A percentile compares a stretch with the other conserved stretches of the same genome.
These are phyloP conservation scores for Clitarchus hookeri DNA, from an alignment of 2,888 invertebrate genomes.

Conservation along the genomic window DNA sequence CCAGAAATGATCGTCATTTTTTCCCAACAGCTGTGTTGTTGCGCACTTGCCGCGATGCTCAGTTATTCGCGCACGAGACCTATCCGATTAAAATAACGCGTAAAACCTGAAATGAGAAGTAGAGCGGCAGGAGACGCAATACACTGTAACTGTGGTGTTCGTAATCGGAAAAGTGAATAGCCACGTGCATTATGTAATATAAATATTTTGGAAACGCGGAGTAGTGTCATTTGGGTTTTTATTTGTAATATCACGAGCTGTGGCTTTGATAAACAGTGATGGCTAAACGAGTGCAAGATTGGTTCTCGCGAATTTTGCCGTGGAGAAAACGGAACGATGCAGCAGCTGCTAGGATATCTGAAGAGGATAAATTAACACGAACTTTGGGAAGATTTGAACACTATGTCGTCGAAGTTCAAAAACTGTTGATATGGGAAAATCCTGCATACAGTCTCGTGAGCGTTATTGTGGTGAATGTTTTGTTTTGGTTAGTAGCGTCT, in stretches of 20 bases:
- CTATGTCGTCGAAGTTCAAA: constrained; percentile 46
- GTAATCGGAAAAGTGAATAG: background rate
- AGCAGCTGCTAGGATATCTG: constrained; percentile 30
- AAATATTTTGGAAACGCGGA: background rate
- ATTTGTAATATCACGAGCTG: background rate
- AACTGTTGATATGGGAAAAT: constrained; percentile 53
- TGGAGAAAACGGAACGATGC: constrained; percentile 32
- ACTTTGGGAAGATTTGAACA: constrained; percentile 42
- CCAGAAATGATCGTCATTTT: too few relatives aligned
- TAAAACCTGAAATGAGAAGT: constrained; percentile 33
- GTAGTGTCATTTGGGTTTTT: background rate
- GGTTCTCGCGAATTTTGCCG: constrained; percentile 34
- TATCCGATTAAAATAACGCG: constrained; percentile 35
- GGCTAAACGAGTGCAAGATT: constrained; percentile 35
- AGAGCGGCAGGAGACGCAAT: background rate
- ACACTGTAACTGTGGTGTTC: background rate
- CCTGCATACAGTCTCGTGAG: constrained; percentile 50
- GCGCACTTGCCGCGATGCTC: background rate
- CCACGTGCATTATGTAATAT: background rate
- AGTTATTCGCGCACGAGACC: background rate
- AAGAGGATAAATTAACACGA: constrained; percentile 36
- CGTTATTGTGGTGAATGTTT: constrained; percentile 52
- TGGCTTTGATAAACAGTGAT: background rate
- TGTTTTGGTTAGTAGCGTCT: constrained; percentile 53
- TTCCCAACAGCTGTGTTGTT: background rate